Conservation (phyloP, 2,888 invertebrate genomes). For the Venustoraphidia nigricollis region DNA sequence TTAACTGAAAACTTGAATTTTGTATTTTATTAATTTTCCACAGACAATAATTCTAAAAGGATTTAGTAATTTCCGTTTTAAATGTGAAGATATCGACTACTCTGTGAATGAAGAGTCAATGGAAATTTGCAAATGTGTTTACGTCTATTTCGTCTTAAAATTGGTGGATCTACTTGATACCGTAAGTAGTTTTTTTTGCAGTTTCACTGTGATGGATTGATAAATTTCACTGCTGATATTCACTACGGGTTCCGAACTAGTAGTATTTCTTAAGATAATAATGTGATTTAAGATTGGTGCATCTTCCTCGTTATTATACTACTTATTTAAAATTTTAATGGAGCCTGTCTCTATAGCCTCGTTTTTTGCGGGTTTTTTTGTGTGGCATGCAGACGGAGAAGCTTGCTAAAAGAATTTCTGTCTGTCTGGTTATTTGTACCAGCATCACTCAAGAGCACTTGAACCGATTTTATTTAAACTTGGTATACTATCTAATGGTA, state of each 20-base stretch:
- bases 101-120: slow-evolving; percentile 41
- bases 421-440: no score
- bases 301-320: background rate
- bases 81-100: slow-evolving; percentile 59
- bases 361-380: background rate
- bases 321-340: background rate
- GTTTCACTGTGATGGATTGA: slow-evolving; percentile 10
- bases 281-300: no score
- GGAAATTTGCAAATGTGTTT: slow-evolving; percentile 39
- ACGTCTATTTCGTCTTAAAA: slow-evolving; percentile 55
- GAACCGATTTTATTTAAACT: no score
- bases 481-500: no score
- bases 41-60: no score
- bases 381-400: no score
- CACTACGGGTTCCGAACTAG: slow-evolving; percentile 2
- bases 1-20: no score
- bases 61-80: slow-evolving; percentile 38
- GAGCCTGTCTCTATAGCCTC: background rate
- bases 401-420: no score
- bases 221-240: background rate
- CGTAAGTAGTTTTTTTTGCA: slow-evolving; percentile 24
- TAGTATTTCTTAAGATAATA: background rate
- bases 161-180: slow-evolving; percentile 60
- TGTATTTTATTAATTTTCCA: no score
- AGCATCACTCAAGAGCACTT: no score